Evolutionary conservation across 2,888 invertebrate species (phyloP), one percentile per base, ranked within the genome.

Genomic region (Platynereis dumerilii): DNA sequence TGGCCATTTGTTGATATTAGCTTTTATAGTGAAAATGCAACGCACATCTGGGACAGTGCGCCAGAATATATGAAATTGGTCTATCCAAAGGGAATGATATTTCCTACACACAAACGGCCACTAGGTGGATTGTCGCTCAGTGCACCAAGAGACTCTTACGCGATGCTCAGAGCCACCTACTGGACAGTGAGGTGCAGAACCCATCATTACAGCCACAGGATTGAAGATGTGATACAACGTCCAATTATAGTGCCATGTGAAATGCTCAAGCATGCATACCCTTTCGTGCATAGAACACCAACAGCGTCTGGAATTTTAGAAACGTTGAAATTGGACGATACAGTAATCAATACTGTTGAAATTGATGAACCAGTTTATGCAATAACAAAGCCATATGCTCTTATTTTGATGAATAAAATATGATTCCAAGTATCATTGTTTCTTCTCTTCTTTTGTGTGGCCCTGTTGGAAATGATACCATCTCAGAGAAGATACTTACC

Each of bases 1-100:
- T 48, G 48, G 48, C 48, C 48, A n/a, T 48, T 10, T 22, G 17
- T 48, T 48, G 48, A 48, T 48, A 22, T 48, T 22, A 5, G 17
- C n/a, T 48, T 48, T 22, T 48, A 48, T 22, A 48, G 7, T n/a
- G 48, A 48, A n/a, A 48, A 48, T n/a, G n/a, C n/a, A 5, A 48
- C 48, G 5, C 48, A 48, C n/a, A 48, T 48, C 17, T 48, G 48
- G 48, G 48, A 48, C 48, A 48, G 48, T 48, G n/a, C 48, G 3
- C n/a, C n/a, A 5, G 48, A 48, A 48, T 48, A 10, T 48, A 5
- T 12, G 12, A 20, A 7, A 48, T 48, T 48, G 5, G n/a, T 22
- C n/a, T 48, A 48, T n/a, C 48, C 22, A 22, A 48, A 48, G n/a
- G 3, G 7, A 3, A 48, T 48, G 17, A n/a, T 48, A 22, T 48